Base-by-base conservation (phyloP, 2,888 invertebrate species). In the Helicoverpa assulta region DNA sequence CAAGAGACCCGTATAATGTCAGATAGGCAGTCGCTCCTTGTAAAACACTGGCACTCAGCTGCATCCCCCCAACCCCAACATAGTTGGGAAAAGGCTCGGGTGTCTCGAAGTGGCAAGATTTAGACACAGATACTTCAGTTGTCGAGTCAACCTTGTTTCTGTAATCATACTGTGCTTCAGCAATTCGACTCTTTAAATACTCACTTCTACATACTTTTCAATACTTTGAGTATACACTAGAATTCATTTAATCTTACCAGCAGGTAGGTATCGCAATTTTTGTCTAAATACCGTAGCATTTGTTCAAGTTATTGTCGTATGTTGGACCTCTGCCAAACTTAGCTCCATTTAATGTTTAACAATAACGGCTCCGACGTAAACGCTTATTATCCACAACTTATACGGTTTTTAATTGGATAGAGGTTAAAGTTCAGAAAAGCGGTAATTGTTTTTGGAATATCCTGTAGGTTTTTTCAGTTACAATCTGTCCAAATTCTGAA, bases 381-480 rank as follows among this genome's bases (percentile, higher is more conserved):
- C 53, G 70, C 76, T 62, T 74, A 55, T 64, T 75, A 65, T 64
- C 80, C 54, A 52, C 19, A 66, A 66, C 56, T 80, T 68, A 80
- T 57, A 53, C 53, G 47, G 29, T 18, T 56, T 76, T 62, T 78
- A 75, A 76, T 76, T 70, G 80, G 19, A 75, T 60, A 52, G 62
- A 21, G 51, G 47, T n/a, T n/a, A n/a, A n/a, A 3, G 1, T 47
- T 47, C 14, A 40, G 40, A 40, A 40, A 14, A 40, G 4, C 14
- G 40, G 40, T 40, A 40, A 40, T 40, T 40, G 40, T 40, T 40
- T 26, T 40, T 40, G 7, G 14, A 5, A 70, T 55, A 55, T 54
- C 12, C n/a, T 66, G 29, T 18, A 21, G 16, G n/a, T 33, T 40
- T 40, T 1, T 40, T 40, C 5, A 40, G 2, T 40, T 4, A 14